Conservation (phyloP, 2,113 vertebrate species). For the Tenrec ecaudatus region DNA sequence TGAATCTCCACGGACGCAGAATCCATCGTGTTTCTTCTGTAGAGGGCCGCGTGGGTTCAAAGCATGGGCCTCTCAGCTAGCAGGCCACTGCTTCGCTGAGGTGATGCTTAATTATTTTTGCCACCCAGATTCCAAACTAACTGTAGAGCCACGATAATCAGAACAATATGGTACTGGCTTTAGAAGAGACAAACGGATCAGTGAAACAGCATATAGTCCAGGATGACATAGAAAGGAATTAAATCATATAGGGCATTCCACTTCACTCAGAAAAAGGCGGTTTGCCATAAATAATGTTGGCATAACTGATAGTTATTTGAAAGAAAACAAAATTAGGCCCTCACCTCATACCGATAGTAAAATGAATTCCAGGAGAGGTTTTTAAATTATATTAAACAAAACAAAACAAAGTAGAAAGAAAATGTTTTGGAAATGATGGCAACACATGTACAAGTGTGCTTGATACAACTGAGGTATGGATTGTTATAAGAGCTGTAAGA, state of each 20-base stretch:
- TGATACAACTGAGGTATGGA: no score
- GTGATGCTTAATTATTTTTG: not conserved
- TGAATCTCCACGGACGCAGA: no score
- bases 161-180: not conserved
- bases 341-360: constrained; percentile 1
- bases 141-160: not conserved
- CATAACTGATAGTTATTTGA: not conserved
- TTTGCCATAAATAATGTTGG: not conserved
- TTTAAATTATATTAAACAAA: constrained; percentile 15
- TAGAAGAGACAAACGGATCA: not conserved
- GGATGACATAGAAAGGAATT: not conserved
- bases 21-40: no score
- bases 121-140: not conserved
- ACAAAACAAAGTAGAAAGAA: not conserved
- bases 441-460: no score
- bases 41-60: not conserved
- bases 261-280: not conserved
- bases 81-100: not conserved
- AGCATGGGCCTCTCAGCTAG: not conserved
- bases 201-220: not conserved
- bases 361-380: constrained; percentile 42
- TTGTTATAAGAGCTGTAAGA: no score
- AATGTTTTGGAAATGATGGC: no score
- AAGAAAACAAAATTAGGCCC: constrained; percentile 24
- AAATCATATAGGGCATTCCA: constrained; percentile 8